phyloP scores from a whole-genome alignment of 2,888 invertebrate species.

The Autographa gamma region DNA sequence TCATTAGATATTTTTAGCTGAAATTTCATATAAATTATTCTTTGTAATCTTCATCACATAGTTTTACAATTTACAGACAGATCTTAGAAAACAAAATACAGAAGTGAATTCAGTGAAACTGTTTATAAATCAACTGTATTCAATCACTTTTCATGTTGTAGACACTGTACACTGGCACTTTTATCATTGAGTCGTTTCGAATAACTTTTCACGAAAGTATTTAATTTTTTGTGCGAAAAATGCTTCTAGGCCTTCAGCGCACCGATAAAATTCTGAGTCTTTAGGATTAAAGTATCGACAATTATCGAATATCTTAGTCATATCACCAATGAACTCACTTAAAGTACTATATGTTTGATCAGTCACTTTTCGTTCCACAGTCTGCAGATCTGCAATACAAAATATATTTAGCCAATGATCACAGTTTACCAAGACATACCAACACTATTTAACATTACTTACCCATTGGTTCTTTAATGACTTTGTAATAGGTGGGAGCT shows the following conservation, averaged over 20 bases:
- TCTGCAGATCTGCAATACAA: constrained; percentile 94
- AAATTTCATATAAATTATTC: constrained; percentile 78
- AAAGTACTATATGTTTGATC: constrained; percentile 95
- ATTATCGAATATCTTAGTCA: constrained; percentile 99
- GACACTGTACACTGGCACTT: constrained; percentile 78
- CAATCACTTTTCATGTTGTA: constrained; percentile 55
- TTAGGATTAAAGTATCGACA: constrained; percentile 99
- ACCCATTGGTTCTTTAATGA: constrained; percentile 99
- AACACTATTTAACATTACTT: constrained; percentile 70
- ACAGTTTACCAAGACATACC: background rate
- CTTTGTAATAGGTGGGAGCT: constrained; percentile 98
- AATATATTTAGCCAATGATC: constrained; percentile 14
- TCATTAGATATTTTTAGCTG: constrained; percentile 69
- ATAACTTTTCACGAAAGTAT: constrained; percentile 95
- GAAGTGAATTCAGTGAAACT: constrained; percentile 54
- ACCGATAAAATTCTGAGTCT: constrained; percentile 98
- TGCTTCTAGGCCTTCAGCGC: constrained; percentile 98
- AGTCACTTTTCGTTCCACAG: constrained; percentile 96
- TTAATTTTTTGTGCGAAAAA: constrained; percentile 98
- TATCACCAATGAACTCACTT: constrained; percentile 98
- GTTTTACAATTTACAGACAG: constrained; percentile 83
- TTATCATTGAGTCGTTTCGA: constrained; percentile 89
- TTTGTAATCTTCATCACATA: constrained; percentile 83
- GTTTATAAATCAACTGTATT: constrained; percentile 53
- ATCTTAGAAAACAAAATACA: constrained; percentile 70